Conservation (phyloP, 2,888 invertebrate genomes). For the Calliopum simillimum region DNA sequence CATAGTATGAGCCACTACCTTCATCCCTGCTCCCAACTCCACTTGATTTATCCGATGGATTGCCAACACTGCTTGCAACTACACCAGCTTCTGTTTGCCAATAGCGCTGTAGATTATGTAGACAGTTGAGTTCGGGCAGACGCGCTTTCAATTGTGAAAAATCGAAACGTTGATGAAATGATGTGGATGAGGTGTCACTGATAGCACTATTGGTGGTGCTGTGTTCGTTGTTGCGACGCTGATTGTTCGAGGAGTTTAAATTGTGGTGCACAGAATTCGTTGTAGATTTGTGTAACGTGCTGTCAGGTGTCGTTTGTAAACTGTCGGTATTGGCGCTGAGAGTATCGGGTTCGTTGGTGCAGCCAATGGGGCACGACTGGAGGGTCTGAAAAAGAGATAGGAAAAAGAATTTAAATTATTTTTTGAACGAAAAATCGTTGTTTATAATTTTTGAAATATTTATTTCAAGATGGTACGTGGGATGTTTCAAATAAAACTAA, state of each 20-base stretch:
- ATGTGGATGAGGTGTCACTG: slow-evolving; percentile 62
- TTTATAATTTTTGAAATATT: neutral
- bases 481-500: too few relatives aligned
- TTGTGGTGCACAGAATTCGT: slow-evolving; percentile 47
- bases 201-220: slow-evolving; percentile 49
- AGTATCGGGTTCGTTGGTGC: slow-evolving; percentile 64
- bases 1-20: slow-evolving; percentile 60
- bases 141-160: slow-evolving; percentile 76
- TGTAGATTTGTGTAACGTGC: slow-evolving; percentile 58
- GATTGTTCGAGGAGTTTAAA: slow-evolving; percentile 46
- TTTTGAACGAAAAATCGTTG: neutral
- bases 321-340: slow-evolving; percentile 62
- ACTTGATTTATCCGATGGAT: slow-evolving; percentile 37
- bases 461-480: neutral
- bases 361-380: slow-evolving; percentile 75
- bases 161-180: slow-evolving; percentile 67
- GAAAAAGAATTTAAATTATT: neutral
- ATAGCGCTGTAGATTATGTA: slow-evolving; percentile 62
- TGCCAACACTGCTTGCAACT: neutral
- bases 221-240: slow-evolving; percentile 40
- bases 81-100: slow-evolving; percentile 47
- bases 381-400: slow-evolving; percentile 72
- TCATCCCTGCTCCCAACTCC: slow-evolving; percentile 44
- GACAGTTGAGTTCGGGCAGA: slow-evolving; percentile 71
- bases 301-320: slow-evolving; percentile 57